A percentile compares a stretch with the other conserved stretches of the same genome.
These are phyloP conservation scores for Zaprionus vittiger DNA, from an alignment of 1,140 invertebrate genomes.

Conservation along the genomic window DNA sequence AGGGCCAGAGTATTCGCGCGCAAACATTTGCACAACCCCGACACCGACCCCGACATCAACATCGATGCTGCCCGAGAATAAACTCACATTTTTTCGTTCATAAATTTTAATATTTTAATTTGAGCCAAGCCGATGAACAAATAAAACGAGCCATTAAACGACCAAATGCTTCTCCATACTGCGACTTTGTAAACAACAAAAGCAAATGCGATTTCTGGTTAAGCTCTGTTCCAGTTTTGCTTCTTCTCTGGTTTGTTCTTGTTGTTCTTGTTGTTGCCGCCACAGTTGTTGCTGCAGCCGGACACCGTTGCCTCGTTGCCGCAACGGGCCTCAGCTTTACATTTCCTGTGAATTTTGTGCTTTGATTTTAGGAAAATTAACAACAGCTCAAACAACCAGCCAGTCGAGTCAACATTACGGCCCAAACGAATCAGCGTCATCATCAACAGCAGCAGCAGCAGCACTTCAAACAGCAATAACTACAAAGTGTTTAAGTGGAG, in stretches of 20 bases:
- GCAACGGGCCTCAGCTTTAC: constrained; percentile 63
- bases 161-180: constrained; percentile 30
- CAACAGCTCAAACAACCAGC: constrained; percentile 73
- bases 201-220: constrained; percentile 66
- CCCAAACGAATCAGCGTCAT: constrained; percentile 81
- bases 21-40: constrained; percentile 60
- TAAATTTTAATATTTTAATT: constrained; percentile 83
- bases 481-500: constrained; percentile 9
- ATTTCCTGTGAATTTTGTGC: constrained; percentile 80
- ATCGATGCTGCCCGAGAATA: not conserved
- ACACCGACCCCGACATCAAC: not conserved
- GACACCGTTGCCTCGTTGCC: constrained; percentile 46
- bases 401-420: constrained; percentile 74
- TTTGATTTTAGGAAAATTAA: constrained; percentile 83
- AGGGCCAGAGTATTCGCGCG: constrained; percentile 29
- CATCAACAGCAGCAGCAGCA: constrained; percentile 65
- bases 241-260: constrained; percentile 37
- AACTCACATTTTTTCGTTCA: constrained; percentile 56
- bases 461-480: constrained; percentile 57
- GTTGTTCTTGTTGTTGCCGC: constrained; percentile 29
- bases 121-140: constrained; percentile 70
- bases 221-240: constrained; percentile 46
- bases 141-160: constrained; percentile 68
- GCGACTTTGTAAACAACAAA: constrained; percentile 50
- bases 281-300: constrained; percentile 46